A percentile compares a stretch with the other conserved stretches of the same genome.
phyloP scores from a whole-genome alignment of 2,113 vertebrate genomes.

The Oncorhynchus mykiss region DNA sequence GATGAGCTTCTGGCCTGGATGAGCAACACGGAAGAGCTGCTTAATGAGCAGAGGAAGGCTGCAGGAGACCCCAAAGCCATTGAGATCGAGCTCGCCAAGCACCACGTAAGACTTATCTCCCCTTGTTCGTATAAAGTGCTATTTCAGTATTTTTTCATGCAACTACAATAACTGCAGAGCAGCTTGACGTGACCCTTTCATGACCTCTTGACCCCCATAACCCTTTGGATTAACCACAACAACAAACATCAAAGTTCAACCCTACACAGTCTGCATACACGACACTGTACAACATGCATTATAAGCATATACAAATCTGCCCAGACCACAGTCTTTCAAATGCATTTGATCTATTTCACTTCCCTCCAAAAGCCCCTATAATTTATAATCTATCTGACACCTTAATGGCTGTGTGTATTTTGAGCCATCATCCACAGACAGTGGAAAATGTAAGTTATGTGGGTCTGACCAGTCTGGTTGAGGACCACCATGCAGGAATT shows the following conservation, averaged over 20 bases:
- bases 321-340: background rate
- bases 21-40: constrained; percentile 90
- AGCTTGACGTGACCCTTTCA: background rate
- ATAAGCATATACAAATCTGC: background rate
- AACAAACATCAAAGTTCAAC: background rate
- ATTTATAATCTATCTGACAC: background rate
- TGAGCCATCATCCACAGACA: background rate
- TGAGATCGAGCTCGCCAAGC: constrained; percentile 97
- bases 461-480: background rate
- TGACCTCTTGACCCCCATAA: background rate
- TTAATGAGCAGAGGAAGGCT: constrained; percentile 89
- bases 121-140: background rate
- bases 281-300: background rate
- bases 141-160: background rate
- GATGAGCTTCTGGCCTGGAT: constrained; percentile 94
- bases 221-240: background rate
- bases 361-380: background rate
- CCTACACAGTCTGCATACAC: background rate
- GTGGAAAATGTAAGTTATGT: too few species aligned
- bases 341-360: background rate
- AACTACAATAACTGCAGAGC: background rate
- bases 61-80: constrained; percentile 95
- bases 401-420: background rate
- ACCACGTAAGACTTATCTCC: constrained; percentile 83
- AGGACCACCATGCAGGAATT: background rate